These are phyloP conservation scores for Bilobella aurantiaca DNA, from an alignment of 1,140 invertebrate species.

Conservation along the genomic window DNA sequence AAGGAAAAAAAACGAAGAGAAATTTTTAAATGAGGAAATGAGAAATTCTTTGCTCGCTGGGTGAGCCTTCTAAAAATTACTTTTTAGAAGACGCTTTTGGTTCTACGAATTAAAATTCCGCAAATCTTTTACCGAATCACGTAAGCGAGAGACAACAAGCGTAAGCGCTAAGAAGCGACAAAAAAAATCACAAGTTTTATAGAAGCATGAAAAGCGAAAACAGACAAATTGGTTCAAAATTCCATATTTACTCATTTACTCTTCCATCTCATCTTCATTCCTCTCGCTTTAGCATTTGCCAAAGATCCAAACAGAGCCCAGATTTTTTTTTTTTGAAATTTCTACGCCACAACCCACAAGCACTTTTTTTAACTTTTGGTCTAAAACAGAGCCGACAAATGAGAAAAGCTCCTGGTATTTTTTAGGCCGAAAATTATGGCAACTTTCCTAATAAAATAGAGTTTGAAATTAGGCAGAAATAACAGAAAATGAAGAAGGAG, in stretches of 20 bases:
- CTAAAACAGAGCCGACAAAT: background rate
- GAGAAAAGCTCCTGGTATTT: background rate
- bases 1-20: background rate
- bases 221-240: conserved; percentile 6
- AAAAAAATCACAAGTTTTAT: too few species aligned
- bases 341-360: background rate
- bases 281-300: background rate
- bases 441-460: background rate
- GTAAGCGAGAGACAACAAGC: too few species aligned
- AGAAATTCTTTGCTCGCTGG: background rate
- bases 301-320: too few species aligned
- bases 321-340: too few species aligned
- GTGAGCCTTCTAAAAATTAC: too few species aligned
- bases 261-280: background rate
- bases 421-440: background rate
- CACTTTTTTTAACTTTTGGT: background rate
- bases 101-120: conserved; percentile 35
- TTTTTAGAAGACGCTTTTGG: background rate
- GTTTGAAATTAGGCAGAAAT: background rate
- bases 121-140: conserved; percentile 22
- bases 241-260: background rate
- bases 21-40: background rate
- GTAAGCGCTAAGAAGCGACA: too few species aligned
- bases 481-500: too few species aligned
- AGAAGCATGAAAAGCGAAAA: background rate